Evolutionary conservation across 2,113 vertebrate species (phyloP), one percentile per base, ranked within the genome.

Genomic region (Leptobrachium leishanense): DNA sequence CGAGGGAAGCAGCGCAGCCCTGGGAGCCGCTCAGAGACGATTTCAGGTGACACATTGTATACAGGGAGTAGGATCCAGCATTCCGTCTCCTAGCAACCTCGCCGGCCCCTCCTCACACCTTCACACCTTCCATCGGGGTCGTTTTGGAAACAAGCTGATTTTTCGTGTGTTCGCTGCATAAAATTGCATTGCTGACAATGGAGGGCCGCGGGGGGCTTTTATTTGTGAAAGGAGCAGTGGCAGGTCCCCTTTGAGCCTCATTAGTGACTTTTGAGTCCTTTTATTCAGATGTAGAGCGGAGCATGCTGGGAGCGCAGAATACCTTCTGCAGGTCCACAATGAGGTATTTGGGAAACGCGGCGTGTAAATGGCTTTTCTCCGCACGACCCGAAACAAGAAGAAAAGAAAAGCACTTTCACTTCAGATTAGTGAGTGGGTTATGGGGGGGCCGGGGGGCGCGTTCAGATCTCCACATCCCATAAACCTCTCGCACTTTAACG

Each of bases 321-420:
- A 79, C 63, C 77, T 74, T 79, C 74, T 73, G 6, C 41, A 67
- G 62, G 50, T 46, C 63, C 15, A 73, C 70, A 79, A 79, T 79
- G 15, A 42, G 50, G 43, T 73, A 79, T 79, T 74, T 79, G 77
- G 70, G 70, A 79, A 79, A 73, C 43, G 70, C 50, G 44, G 15
- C 40, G 20, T 68, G 20, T 68, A 79, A 79, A 79, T 79, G 77
- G 76, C 62, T 68, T 79, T 73, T 79, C 77, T 67, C 77, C 11
- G 39, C 77, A 43, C 6, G 77, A 79, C 43, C 71, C 70, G 11
- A 4, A 70, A 77, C 62, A 62, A 15, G 50, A 74, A 79, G 62
- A 79, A 79, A 73, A 54, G 70, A 74, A 79, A 79, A 42, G 77
- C 77, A 79, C 77, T 79, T 79, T 74, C 44, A 70, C 63, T 67